Base-by-base conservation (phyloP, 2,888 invertebrate species). In the Hirtodrosophila duncani region DNA sequence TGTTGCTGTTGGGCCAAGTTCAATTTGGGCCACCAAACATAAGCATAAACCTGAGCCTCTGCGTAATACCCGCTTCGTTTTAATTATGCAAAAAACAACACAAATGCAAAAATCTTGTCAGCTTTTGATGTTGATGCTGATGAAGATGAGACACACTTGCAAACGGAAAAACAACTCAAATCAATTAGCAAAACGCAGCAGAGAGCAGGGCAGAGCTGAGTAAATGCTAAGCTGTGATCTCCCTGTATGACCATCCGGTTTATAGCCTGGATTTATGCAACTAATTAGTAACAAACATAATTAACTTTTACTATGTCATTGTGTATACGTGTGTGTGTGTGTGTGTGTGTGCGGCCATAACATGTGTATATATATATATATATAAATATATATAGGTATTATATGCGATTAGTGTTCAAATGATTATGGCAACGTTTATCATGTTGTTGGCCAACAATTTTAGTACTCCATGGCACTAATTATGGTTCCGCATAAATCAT, bases 101-200 rank as follows among this genome's bases (percentile, higher is more conserved):
- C 45, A 69, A 75, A 75, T 75, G 74, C 65, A 75, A 75, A 81
- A 81, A 60, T 70, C 74, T 58, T 75, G 74, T 75, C 52, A n/a
- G n/a, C n/a, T n/a, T n/a, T n/a, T n/a, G n/a, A n/a, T 49, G 36
- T 48, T 39, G 10, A 17, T 21, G 21, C 7, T 38, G 37, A 60
- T 36, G 50, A 50, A 68, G n/a, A n/a, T n/a, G n/a, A n/a, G 50
- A 66, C 50, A 48, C 57, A 69, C 69, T 69, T 66, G 49, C 52
- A 43, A n/a, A n/a, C 33, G 44, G 57, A 43, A 63, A 65, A 63
- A 72, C 82, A 77, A 49, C 70, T 50, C 59, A 68, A 77, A 66
- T 77, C 81, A 81, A 77, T 81, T 77, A 75, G 57, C 43, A 16
- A 33, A 11, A 17, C 9, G n/a, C 29, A 31, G 38, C 26, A 45